phyloP scores from a whole-genome alignment of 2,888 invertebrate genomes.

The Aplocera efformata region DNA sequence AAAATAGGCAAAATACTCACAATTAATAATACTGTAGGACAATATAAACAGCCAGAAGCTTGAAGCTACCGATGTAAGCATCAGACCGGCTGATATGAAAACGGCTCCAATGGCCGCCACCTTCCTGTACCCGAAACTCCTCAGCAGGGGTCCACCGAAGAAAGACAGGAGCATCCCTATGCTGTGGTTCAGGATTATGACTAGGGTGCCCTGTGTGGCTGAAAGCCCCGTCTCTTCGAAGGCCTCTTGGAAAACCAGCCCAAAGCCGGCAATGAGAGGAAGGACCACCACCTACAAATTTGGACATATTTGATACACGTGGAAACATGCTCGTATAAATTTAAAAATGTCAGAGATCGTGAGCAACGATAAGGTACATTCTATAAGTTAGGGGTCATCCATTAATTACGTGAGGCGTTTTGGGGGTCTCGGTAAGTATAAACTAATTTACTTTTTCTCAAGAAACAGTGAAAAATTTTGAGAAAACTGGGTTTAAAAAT shows the following conservation, averaged over 20 bases:
- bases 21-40: constrained; percentile 84
- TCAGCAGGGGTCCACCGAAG: constrained; percentile 82
- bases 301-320: too few species aligned
- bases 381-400: too few species aligned
- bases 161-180: constrained; percentile 84
- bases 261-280: constrained; percentile 83
- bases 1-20: constrained; percentile 81
- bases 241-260: constrained; percentile 83
- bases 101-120: constrained; percentile 80
- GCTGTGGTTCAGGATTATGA: constrained; percentile 84
- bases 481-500: too few species aligned
- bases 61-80: constrained; percentile 77
- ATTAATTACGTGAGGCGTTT: too few species aligned
- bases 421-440: too few species aligned
- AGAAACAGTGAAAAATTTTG: too few species aligned
- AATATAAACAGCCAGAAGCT: constrained; percentile 81
- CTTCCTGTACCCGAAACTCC: constrained; percentile 83
- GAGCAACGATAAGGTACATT: too few species aligned
- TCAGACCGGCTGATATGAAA: constrained; percentile 78
- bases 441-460: too few species aligned
- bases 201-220: constrained; percentile 81
- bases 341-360: too few species aligned
- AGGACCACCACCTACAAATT: constrained; percentile 71
- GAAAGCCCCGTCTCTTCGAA: constrained; percentile 79
- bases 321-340: too few species aligned